A percentile compares a stretch with the other conserved stretches of the same genome.
These are phyloP conservation scores for Umimayanthus kanabou DNA, from an alignment of 92 coral and sea anemone genomes.

Conservation along the genomic window DNA sequence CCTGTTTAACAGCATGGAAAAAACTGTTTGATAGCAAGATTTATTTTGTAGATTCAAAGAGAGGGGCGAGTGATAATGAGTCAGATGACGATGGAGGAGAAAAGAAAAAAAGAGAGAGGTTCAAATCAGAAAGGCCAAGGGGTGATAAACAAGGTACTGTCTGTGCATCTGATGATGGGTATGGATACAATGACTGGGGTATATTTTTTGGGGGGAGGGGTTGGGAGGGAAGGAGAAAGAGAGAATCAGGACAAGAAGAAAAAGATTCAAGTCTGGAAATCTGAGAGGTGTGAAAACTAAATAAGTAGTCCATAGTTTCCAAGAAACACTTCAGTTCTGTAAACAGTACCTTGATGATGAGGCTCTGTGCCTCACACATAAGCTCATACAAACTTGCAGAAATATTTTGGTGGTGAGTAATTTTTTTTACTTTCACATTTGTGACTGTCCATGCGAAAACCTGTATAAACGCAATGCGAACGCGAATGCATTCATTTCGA, in stretches of 20 bases:
- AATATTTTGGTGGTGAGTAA: no score
- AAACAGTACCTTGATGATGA: not conserved
- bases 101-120: conserved; percentile 41
- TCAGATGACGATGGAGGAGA: conserved; percentile 36
- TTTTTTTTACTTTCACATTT: no score
- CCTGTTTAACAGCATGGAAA: no score
- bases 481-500: no score
- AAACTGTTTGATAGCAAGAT: not conserved
- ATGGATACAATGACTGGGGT: not conserved
- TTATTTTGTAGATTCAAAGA: conserved; percentile 27
- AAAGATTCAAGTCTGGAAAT: not conserved
- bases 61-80: conserved; percentile 36
- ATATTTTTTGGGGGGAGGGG: not conserved
- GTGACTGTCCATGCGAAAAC: no score
- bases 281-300: not conserved
- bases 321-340: not conserved
- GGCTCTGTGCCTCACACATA: not conserved
- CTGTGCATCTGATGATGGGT: not conserved
- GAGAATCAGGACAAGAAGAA: not conserved
- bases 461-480: no score
- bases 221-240: not conserved
- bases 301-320: not conserved
- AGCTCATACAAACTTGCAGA: no score
- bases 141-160: conserved; percentile 19
- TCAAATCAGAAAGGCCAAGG: conserved; percentile 39